A percentile compares a stretch with the other conserved stretches of the same genome.
phyloP scores from a whole-genome alignment of 2,113 vertebrate species.

The Panurus biarmicus region DNA sequence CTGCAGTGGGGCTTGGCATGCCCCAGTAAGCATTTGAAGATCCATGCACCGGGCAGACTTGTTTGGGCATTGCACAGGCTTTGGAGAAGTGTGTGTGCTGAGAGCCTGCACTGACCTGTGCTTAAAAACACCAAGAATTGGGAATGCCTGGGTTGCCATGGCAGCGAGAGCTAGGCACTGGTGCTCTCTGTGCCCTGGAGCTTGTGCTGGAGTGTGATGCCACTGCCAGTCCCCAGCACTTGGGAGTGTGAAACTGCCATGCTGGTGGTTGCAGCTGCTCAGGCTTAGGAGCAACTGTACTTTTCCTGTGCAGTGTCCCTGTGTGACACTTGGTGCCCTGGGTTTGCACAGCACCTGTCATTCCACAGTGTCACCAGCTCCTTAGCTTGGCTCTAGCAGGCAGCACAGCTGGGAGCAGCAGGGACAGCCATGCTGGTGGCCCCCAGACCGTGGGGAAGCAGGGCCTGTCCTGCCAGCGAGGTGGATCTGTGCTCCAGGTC shows the following conservation, averaged over 20 bases:
- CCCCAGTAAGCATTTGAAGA: background rate
- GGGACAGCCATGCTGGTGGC: background rate
- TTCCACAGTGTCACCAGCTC: conserved; percentile 29
- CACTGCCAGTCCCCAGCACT: fast-evolving
- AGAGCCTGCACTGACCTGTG: background rate
- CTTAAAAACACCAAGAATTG: fast-evolving
- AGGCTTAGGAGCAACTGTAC: background rate
- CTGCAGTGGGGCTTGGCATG: background rate
- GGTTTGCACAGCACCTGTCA: background rate
- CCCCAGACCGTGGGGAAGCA: fast-evolving
- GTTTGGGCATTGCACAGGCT: background rate
- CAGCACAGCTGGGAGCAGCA: background rate
- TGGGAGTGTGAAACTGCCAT: fast-evolving
- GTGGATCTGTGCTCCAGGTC: background rate
- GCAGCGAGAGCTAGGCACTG: fast-evolving
- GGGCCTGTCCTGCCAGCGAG: fast-evolving
- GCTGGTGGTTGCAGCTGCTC: background rate
- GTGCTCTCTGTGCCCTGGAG: background rate
- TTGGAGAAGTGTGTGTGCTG: fast-evolving
- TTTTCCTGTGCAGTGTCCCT: background rate
- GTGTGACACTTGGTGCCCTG: fast-evolving
- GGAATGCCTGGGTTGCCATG: background rate
- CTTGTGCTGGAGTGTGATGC: background rate
- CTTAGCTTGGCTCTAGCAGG: background rate
- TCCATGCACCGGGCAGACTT: background rate